Evolutionary conservation across 2,888 invertebrate genomes (phyloP).

Genomic region (Atethmia centrago): DNA sequence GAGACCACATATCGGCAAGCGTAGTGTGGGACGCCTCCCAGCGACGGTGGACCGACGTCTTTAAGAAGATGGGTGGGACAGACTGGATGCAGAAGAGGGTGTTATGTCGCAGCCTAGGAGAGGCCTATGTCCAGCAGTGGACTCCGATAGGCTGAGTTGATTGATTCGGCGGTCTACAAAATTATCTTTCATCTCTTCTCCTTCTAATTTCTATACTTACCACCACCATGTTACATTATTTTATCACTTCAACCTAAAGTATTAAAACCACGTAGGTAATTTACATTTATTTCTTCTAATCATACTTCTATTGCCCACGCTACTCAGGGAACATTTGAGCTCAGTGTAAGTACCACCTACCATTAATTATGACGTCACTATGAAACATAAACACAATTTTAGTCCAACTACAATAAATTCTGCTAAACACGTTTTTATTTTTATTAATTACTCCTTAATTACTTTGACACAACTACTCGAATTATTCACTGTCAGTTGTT

Average conservation of each 20-base stretch:
- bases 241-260: background rate
- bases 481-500: conserved; percentile 30
- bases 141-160: too few relatives aligned
- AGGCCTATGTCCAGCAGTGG: too few relatives aligned
- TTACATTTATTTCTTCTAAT: conserved; percentile 23
- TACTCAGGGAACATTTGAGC: conserved; percentile 96
- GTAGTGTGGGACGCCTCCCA: too few relatives aligned
- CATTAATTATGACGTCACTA: conserved; percentile 54
- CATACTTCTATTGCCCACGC: conserved; percentile 75
- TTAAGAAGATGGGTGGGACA: too few relatives aligned
- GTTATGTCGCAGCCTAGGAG: too few relatives aligned
- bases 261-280: background rate
- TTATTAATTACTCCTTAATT: conserved; percentile 50
- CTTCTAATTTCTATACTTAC: background rate
- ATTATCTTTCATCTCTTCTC: background rate
- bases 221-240: background rate
- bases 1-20: too few relatives aligned
- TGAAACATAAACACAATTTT: conserved; percentile 19
- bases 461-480: conserved; percentile 27
- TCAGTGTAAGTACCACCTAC: conserved; percentile 94
- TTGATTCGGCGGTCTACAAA: too few relatives aligned
- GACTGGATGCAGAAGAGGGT: too few relatives aligned
- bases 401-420: conserved; percentile 32
- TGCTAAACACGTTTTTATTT: conserved; percentile 56
- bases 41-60: too few relatives aligned